Evolutionary conservation across 2,888 invertebrate species (phyloP), one percentile per base, ranked within the genome.

Genomic region (Lochmaea capreae): DNA sequence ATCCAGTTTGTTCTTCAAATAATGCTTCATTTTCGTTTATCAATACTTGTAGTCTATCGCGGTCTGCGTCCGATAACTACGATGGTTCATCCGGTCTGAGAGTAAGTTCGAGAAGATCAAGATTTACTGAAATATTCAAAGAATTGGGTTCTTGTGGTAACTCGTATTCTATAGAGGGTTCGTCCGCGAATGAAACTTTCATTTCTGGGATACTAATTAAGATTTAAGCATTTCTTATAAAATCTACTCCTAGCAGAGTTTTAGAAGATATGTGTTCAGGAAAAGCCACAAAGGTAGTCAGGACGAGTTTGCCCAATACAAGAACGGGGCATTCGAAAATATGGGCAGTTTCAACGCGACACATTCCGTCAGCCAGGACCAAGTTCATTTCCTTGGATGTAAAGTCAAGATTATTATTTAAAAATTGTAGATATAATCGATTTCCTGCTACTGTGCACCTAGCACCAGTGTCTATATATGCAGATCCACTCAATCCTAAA

Each of bases 391-490:
- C 59, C 43, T 62, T 62, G 4, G 52, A 16, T 26, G 22, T 39
- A 26, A 63, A 67, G 33, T 59, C 22, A 18, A 72, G 43, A 59
- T 65, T 54, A 52, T 69, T n/a, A 12, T 49, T 26, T 61, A 26
- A 18, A 18, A 73, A 65, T 43, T 72, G 74, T n/a, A 33, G n/a
- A 49, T 63, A 65, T 43, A 75, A 42, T 18, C 67, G 52, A n/a
- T 68, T 12, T 6, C 75, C 72, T 8, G 75, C 73, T 8, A 76
- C 67, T 18, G 65, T 71, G 33, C 73, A 54, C 22, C 54, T 71
- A n/a, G 76, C 77, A 62, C 76, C 78, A n/a, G 76, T 68, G 49
- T 78, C 78, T 5, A 76, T 63, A 67, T 73, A 71, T 1, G 78
- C 78, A 18, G 63, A 71, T 16, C 77, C 76, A 54, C 22, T 14